Evolutionary conservation across 2,888 invertebrate genomes (phyloP).

Genomic region (Pasiphila rectangulata): DNA sequence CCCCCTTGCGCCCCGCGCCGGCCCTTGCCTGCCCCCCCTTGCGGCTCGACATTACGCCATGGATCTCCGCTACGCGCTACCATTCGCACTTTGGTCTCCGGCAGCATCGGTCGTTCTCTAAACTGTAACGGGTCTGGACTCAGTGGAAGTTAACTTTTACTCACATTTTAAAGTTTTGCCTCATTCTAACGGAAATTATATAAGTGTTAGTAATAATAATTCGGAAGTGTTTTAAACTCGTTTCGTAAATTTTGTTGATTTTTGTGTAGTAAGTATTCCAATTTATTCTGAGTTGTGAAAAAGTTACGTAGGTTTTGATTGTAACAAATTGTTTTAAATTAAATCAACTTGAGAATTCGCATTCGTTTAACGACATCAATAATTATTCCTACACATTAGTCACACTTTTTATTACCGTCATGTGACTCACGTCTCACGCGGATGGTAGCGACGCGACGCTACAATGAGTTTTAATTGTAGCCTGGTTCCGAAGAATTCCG

Average conservation of each 20-base stretch:
- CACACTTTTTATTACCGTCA: conserved; percentile 50
- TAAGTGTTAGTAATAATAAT: conserved; percentile 46
- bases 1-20: conserved; percentile 41
- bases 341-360: conserved; percentile 27
- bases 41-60: conserved; percentile 54
- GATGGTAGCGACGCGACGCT: conserved; percentile 24
- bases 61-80: conserved; percentile 58
- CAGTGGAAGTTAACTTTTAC: conserved; percentile 61
- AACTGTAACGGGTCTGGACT: conserved; percentile 36
- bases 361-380: conserved; percentile 37
- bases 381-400: conserved; percentile 38
- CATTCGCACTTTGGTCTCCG: conserved; percentile 73
- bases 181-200: conserved; percentile 34
- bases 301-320: not conserved
- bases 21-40: conserved; percentile 52
- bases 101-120: conserved; percentile 53
- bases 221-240: conserved; percentile 43
- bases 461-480: conserved; percentile 45
- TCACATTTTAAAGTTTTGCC: conserved; percentile 43
- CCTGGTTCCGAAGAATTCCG: conserved; percentile 38
- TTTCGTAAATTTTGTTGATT: conserved; percentile 26
- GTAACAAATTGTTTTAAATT: conserved; percentile 3
- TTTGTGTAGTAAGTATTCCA: conserved; percentile 60
- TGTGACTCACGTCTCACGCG: conserved; percentile 47
- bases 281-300: conserved; percentile 55